A percentile compares a stretch with the other conserved stretches of the same genome.
These are phyloP conservation scores for Cephus sareptanus DNA, from an alignment of 2,888 invertebrate species.

Conservation along the genomic window DNA sequence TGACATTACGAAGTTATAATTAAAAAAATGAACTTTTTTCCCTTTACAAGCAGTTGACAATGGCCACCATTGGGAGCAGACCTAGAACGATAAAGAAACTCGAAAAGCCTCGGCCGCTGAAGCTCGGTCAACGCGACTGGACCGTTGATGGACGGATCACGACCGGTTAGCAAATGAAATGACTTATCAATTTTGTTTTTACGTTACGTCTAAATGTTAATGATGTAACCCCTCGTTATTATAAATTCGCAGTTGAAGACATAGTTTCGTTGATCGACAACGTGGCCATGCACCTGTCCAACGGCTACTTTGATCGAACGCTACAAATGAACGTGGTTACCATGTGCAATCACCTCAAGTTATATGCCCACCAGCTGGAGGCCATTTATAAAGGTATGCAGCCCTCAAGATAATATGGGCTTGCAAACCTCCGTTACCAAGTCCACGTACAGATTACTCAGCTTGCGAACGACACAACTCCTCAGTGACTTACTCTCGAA, in stretches of 20 bases:
- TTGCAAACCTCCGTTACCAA: no score
- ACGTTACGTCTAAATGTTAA: not conserved
- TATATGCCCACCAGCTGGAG: constrained; percentile 81
- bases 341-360: constrained; percentile 84
- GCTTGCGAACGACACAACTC: not conserved
- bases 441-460: no score
- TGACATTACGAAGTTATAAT: no score
- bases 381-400: constrained; percentile 76
- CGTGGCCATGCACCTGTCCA: constrained; percentile 81
- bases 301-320: constrained; percentile 78
- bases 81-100: constrained; percentile 76
- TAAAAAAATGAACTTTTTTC: not conserved
- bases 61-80: constrained; percentile 60
- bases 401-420: not conserved
- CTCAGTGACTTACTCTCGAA: not conserved
- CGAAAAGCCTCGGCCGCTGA: constrained; percentile 80
- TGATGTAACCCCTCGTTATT: no score
- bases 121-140: constrained; percentile 63
- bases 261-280: constrained; percentile 85
- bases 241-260: constrained; percentile 70
- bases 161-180: constrained; percentile 47
- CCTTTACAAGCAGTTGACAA: constrained; percentile 28
- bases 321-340: constrained; percentile 80
- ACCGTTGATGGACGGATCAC: constrained; percentile 62
- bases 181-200: not conserved